phyloP scores from a whole-genome alignment of 2,888 invertebrate species.

The Apamea anceps region DNA sequence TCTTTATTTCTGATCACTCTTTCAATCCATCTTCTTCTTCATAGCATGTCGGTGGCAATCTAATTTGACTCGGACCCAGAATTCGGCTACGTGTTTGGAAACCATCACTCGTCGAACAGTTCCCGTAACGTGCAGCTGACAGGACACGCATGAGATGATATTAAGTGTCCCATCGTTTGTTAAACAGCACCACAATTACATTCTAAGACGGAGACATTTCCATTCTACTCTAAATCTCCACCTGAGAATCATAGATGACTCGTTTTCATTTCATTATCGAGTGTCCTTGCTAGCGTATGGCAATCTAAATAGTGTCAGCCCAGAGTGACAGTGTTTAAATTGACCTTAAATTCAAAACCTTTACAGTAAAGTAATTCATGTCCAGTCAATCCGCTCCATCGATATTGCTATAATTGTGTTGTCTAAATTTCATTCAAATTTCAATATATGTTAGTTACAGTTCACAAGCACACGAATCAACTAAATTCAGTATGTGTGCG shows the following conservation, averaged over 20 bases:
- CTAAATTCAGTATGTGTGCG: neutral
- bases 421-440: neutral
- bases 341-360: neutral
- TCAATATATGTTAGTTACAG: neutral
- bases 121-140: too few relatives aligned
- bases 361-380: neutral
- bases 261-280: neutral
- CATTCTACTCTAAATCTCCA: too few relatives aligned
- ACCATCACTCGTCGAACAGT: too few relatives aligned
- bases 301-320: neutral
- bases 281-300: neutral
- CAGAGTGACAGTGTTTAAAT: neutral
- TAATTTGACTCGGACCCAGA: too few relatives aligned
- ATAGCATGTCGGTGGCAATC: too few relatives aligned
- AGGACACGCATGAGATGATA: too few relatives aligned
- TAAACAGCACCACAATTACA: too few relatives aligned
- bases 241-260: too few relatives aligned
- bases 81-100: too few relatives aligned
- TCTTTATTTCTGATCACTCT: neutral
- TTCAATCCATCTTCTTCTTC: neutral
- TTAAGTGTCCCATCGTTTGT: too few relatives aligned
- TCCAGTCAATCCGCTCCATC: neutral
- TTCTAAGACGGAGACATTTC: too few relatives aligned
- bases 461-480: neutral
- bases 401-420: neutral